Evolutionary conservation across 2,888 invertebrate genomes (phyloP), one percentile per base, ranked within the genome.

Genomic region (Nephrocerus scutellatus): DNA sequence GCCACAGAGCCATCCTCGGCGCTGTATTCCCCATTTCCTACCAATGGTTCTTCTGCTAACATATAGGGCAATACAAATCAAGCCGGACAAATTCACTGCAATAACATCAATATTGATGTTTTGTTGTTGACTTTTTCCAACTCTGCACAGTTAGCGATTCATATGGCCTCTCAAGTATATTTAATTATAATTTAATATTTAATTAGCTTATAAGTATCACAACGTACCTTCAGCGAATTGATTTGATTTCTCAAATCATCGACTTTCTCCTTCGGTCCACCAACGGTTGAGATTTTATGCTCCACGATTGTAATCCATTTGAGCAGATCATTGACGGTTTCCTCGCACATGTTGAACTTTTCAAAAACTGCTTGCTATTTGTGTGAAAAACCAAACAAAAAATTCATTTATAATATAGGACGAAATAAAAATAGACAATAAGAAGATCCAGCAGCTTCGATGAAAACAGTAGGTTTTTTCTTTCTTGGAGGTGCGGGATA

Each of bases 321-420:
- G 54, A 90, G 73, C 41, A 92, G 74, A 63, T 86, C 86, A 46
- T 81, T 80, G 43, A 91, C 74, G 26, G 82, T 84, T 66, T 90
- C 88, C 68, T 89, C 88, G 70, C 90, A 91, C 56, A 87, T 74
- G 63, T 85, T 84, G 75, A 90, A 92, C 70, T 90, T 90, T 68
- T 92, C 92, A 72, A 91, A 87, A 55, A 91, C 87, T 60, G 91
- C 91, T 86, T 90, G 89, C 92, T 92, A 76, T 51, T 41, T 31
- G 31, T 30, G 34, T 24, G 9, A 30, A 35, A 33, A 25, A 16
- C 15, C 7, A 16, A 10, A 6, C 9, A 30, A 36, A 28, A 29
- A 29, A 9, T 6, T 31, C 7, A 22, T n/a, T 28, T 30, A 33
- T 10, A 38, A 28, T 19, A 39, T 15, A 24, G 5, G 33, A 20